Base-by-base conservation (phyloP, 2,113 vertebrate species). In the Daphoenositta chrysoptera region DNA sequence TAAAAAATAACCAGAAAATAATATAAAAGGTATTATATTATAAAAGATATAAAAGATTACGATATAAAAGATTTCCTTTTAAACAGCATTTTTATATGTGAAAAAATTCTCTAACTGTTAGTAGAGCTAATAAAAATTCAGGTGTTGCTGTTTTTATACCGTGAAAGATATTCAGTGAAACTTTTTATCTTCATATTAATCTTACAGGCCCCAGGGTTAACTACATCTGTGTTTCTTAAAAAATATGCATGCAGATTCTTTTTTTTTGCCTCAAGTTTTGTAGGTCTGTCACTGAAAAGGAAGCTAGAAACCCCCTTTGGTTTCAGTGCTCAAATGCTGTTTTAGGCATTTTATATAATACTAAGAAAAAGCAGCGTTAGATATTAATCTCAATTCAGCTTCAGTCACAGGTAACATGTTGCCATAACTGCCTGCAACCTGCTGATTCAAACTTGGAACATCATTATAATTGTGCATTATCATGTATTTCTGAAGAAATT, bases 371-470 rank as follows among this genome's bases (percentile, higher is more conserved):
- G 83, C 75, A 68, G 84, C 44, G 88, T 35, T 35, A 85, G 65
- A 68, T 94, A 84, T n/a, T 85, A 85, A 96, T 89, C 58, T 86
- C 70, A 76, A 37, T 78, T 91, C 51, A 60, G 53, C 39, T 81
- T 28, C 75, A 31, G 15, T 79, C 82, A 93, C 57, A 96, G 89
- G 26, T 44, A 87, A 61, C 4, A 26, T 87, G 68, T 81, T 88
- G 60, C 42, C 3, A 3, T 87, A 93, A 95, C 89, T 95, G 83
- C 45, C 69, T 93, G 78, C 76, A 93, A 85, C 35, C 48, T 50
- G 53, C 75, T 95, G 84, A 95, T 94, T 97, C 87, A 87, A 92
- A 95, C 75, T 21, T 35, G 57, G 60, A 79, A 14, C 1, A 0
- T 42, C 83, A 44, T 88, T 97, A 89, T 88, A 71, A 87, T 57